Percentiles rank a stretch among this genome's conserved stretches.
These are phyloP conservation scores for Cantharis flavilabris DNA, from an alignment of 2,888 invertebrate species.

Conservation along the genomic window DNA sequence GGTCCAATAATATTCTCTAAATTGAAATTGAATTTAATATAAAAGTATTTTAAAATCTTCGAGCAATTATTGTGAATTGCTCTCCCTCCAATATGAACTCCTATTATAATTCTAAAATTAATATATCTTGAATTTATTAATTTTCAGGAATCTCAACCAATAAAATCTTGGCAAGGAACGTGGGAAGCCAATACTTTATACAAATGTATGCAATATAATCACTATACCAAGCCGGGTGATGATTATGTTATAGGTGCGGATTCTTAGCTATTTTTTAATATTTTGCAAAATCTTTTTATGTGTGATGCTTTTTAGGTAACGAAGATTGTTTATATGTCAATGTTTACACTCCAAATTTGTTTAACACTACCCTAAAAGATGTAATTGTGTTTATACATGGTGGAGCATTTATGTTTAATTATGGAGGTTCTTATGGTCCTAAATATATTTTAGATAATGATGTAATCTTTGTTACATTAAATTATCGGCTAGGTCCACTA, in stretches of 20 bases:
- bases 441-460: constrained; percentile 66
- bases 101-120: no score
- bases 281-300: neutral
- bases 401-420: constrained; percentile 71
- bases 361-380: constrained; percentile 48
- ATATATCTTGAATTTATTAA: neutral
- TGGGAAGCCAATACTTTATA: constrained; percentile 66
- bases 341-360: constrained; percentile 60
- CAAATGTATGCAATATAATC: constrained; percentile 52
- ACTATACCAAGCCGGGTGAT: constrained; percentile 38
- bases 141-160: constrained; percentile 60
- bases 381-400: constrained; percentile 72
- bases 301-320: constrained; percentile 56
- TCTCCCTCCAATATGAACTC: no score
- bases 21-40: no score
- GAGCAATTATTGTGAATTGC: no score
- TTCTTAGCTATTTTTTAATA: neutral
- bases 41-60: no score
- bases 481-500: constrained; percentile 73
- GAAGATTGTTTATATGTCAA: constrained; percentile 73
- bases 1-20: no score
- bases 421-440: constrained; percentile 60
- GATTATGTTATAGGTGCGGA: constrained; percentile 37
- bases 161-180: constrained; percentile 66
- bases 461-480: constrained; percentile 69